Evolutionary conservation across 2,888 invertebrate genomes (phyloP).

Genomic region (Isoperla grammatica): DNA sequence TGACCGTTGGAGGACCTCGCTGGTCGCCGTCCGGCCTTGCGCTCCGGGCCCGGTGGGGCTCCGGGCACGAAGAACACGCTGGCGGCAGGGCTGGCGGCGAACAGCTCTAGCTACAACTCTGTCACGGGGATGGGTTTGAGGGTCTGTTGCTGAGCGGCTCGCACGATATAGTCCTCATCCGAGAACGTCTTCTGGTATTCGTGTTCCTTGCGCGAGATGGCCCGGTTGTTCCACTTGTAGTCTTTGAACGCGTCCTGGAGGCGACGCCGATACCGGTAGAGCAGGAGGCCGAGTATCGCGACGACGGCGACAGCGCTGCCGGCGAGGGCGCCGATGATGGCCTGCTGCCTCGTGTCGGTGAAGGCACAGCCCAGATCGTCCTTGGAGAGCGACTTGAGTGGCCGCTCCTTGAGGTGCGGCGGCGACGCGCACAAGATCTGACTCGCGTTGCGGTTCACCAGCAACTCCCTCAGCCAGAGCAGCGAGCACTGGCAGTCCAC

Average conservation of each 20-base stretch:
- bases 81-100: slow-evolving; percentile 73
- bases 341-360: slow-evolving; percentile 71
- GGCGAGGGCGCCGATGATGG: slow-evolving; percentile 69
- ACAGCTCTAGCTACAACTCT: slow-evolving; percentile 94
- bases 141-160: slow-evolving; percentile 51
- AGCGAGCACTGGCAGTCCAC: slow-evolving; percentile 74
- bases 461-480: slow-evolving; percentile 70
- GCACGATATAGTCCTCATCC: slow-evolving; percentile 69
- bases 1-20: slow-evolving; percentile 7
- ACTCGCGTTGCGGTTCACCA: slow-evolving; percentile 62
- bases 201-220: slow-evolving; percentile 70
- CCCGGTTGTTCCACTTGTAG: slow-evolving; percentile 71
- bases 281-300: slow-evolving; percentile 63
- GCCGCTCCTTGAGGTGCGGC: slow-evolving; percentile 62
- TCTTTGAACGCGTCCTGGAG: slow-evolving; percentile 78
- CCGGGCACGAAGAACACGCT: slow-evolving; percentile 68
- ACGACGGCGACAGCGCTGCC: slow-evolving; percentile 67
- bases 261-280: slow-evolving; percentile 74
- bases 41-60: slow-evolving; percentile 41
- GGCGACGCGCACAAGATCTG: slow-evolving; percentile 59
- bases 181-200: slow-evolving; percentile 88
- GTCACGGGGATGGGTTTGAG: slow-evolving; percentile 66
- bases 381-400: slow-evolving; percentile 60
- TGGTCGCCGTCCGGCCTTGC: slow-evolving; percentile 34
- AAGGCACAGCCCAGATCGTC: slow-evolving; percentile 78